Conservation (phyloP, 2,113 vertebrate species). For the Anser brachyrhynchus region DNA sequence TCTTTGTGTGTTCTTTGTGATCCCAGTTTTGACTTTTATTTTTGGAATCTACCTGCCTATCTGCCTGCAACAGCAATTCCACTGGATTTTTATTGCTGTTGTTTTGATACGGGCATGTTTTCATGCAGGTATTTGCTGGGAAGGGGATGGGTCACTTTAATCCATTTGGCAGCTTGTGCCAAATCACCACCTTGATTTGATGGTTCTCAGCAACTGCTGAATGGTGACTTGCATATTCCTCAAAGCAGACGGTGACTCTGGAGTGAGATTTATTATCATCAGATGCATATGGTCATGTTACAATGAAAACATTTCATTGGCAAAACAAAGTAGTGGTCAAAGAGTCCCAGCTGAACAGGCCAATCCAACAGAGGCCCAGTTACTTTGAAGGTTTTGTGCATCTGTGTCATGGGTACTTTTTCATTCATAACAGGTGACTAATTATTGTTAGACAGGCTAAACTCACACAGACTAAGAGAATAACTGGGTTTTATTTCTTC, state of each 20-base stretch:
- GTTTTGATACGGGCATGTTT: neutral
- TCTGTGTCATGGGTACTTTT: neutral
- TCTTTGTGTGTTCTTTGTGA: neutral
- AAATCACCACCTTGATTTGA: neutral
- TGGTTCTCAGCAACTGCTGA: neutral
- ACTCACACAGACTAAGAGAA: constrained; percentile 16
- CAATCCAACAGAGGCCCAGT: neutral
- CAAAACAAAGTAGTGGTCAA: neutral
- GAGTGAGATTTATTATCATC: neutral
- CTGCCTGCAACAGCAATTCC: neutral
- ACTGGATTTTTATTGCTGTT: neutral
- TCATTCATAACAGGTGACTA: constrained; percentile 14
- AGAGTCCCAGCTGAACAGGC: neutral
- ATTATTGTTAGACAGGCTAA: constrained; percentile 44
- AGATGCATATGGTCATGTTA: neutral
- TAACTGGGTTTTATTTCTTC: constrained; percentile 67
- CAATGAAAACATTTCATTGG: neutral
- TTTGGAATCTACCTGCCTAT: neutral
- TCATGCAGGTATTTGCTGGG: neutral
- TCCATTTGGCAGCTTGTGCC: neutral
- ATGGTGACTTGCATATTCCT: neutral
- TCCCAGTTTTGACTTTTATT: neutral
- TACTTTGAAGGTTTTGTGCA: neutral
- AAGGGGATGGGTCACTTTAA: neutral
- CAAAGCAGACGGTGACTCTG: neutral